Conservation (phyloP, 2,113 vertebrate species). For the Sitta europaea region DNA sequence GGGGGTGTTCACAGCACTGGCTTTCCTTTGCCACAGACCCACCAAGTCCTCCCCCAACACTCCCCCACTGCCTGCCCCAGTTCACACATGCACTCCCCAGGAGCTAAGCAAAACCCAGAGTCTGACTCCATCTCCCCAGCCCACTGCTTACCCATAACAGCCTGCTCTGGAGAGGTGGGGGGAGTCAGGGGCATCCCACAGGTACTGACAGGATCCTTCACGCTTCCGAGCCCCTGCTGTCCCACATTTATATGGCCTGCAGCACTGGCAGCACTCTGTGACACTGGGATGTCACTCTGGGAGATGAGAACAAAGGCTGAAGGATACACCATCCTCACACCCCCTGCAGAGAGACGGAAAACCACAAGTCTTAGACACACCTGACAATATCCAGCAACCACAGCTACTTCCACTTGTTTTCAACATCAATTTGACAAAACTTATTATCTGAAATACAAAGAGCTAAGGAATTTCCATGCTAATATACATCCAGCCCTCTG, state of each 20-base stretch:
- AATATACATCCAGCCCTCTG: not conserved
- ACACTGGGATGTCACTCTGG: conserved; percentile 88
- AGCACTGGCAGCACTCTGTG: conserved; percentile 76
- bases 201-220: conserved; percentile 84
- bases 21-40: not conserved
- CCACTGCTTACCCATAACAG: conserved; percentile 76
- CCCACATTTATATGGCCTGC: conserved; percentile 69
- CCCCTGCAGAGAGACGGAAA: conserved; percentile 73
- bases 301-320: conserved; percentile 94
- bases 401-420: not conserved
- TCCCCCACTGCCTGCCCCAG: not conserved
- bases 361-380: not conserved
- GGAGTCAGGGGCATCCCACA: conserved; percentile 94
- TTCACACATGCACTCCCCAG: not conserved
- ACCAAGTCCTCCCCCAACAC: not conserved
- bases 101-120: not conserved
- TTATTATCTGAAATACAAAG: not conserved
- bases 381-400: not conserved
- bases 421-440: not conserved
- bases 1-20: not conserved
- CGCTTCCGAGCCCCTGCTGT: conserved; percentile 76
- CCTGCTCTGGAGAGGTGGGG: conserved; percentile 93
- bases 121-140: not conserved
- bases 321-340: conserved; percentile 96
- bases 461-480: not conserved